Percentiles rank a stretch among this genome's conserved stretches.
Evolutionary conservation across 2,888 invertebrate species (phyloP).

Genomic region (Pegoplata infirma): DNA sequence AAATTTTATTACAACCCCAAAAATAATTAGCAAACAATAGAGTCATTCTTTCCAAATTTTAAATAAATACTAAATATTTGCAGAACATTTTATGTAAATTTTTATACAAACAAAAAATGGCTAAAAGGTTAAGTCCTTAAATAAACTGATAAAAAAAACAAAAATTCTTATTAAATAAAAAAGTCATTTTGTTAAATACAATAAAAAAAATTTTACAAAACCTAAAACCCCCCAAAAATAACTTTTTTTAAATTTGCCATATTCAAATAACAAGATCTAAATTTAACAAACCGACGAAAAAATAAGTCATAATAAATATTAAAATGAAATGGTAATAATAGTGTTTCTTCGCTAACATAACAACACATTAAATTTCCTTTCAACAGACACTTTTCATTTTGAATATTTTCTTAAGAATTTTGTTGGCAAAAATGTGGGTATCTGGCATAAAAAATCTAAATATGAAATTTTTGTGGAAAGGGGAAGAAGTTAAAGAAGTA

Average conservation of each 20-base stretch:
- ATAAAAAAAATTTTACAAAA: no score
- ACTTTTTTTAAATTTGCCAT: not conserved
- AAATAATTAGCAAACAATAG: not conserved
- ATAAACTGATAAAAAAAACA: no score
- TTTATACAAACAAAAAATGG: not conserved
- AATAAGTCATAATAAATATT: conserved; percentile 42
- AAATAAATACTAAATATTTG: not conserved
- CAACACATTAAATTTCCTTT: conserved; percentile 40
- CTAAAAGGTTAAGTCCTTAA: not conserved
- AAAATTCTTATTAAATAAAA: not conserved
- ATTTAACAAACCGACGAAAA: conserved; percentile 29
- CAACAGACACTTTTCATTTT: conserved; percentile 33
- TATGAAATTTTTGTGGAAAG: not conserved
- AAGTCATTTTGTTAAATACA: not conserved
- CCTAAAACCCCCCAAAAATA: no score
- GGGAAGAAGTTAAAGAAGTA: no score
- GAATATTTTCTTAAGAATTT: conserved; percentile 31
- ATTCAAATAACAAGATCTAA: conserved; percentile 6
- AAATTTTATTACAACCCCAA: not conserved
- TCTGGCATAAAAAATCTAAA: not conserved
- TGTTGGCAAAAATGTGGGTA: no score
- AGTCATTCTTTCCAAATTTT: not conserved
- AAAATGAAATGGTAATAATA: conserved; percentile 43
- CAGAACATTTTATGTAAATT: not conserved
- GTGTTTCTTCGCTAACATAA: conserved; percentile 11